phyloP scores from a whole-genome alignment of 2,797 vertebrate species.

The Sylvilagus floridanus region DNA sequence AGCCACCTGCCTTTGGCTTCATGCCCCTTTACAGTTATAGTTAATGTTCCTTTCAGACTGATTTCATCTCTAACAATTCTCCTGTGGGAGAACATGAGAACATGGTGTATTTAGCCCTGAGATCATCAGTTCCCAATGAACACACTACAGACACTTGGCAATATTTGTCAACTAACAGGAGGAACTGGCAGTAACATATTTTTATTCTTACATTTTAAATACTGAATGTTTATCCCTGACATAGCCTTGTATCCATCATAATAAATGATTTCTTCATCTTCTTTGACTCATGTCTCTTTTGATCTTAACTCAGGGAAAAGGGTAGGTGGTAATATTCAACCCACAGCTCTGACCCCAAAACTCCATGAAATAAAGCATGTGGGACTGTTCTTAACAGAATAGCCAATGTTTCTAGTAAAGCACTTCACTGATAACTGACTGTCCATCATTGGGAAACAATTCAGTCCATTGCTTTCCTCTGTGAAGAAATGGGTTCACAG shows the following conservation, averaged over 20 bases:
- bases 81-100: constrained; percentile 62
- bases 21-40: constrained; percentile 40
- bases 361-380: neutral
- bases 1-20: constrained; percentile 24
- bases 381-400: neutral
- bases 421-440: neutral
- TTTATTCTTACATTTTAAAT: constrained; percentile 36
- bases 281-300: constrained; percentile 43
- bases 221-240: neutral
- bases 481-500: neutral
- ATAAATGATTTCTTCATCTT: neutral
- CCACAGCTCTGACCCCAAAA: neutral
- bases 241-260: neutral
- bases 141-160: constrained; percentile 1
- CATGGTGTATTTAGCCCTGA: constrained; percentile 37
- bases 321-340: neutral
- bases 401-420: constrained; percentile 13
- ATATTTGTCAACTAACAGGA: constrained; percentile 25
- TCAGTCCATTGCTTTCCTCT: neutral
- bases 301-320: neutral
- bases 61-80: constrained; percentile 68
- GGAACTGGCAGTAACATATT: neutral
- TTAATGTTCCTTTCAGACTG: constrained; percentile 51
- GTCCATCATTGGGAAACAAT: neutral
- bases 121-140: constrained; percentile 47